These are phyloP conservation scores for Corydoras maculifer DNA, from an alignment of 2,113 vertebrate species.

Conservation along the genomic window DNA sequence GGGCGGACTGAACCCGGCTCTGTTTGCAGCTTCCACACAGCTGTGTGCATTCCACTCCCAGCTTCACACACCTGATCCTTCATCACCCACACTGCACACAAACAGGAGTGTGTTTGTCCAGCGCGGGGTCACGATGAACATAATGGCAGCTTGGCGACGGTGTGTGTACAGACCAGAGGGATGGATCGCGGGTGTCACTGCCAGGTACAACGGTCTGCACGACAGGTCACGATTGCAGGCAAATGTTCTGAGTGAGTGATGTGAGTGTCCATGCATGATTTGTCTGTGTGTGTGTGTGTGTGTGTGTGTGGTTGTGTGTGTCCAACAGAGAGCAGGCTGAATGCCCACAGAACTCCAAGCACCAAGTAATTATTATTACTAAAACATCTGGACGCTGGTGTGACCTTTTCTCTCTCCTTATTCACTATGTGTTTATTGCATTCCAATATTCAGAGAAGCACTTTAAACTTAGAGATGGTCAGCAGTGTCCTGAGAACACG, in stretches of 20 bases:
- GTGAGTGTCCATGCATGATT: not conserved
- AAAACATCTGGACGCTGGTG: too few relatives aligned
- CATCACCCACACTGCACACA: not conserved
- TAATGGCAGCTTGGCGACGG: not conserved
- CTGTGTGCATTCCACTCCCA: too few relatives aligned
- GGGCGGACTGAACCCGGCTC: too few relatives aligned
- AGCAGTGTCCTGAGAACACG: too few relatives aligned
- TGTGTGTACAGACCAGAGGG: not conserved
- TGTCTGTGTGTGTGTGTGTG: slow-evolving; percentile 10
- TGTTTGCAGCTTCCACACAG: too few relatives aligned
- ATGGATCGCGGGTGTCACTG: not conserved
- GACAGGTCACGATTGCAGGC: not conserved
- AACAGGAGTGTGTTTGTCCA: not conserved
- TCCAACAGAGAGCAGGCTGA: not conserved
- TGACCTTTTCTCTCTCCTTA: too few relatives aligned
- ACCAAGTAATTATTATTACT: too few relatives aligned
- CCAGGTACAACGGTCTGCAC: not conserved
- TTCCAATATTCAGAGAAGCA: too few relatives aligned
- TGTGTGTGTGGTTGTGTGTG: not conserved
- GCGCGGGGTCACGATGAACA: not conserved
- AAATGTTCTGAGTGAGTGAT: not conserved
- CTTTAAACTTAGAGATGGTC: too few relatives aligned
- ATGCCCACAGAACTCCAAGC: too few relatives aligned
- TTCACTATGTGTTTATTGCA: too few relatives aligned
- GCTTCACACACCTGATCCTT: not conserved